phyloP scores from a whole-genome alignment of 2,797 vertebrate species.

The Siniperca undulata region DNA sequence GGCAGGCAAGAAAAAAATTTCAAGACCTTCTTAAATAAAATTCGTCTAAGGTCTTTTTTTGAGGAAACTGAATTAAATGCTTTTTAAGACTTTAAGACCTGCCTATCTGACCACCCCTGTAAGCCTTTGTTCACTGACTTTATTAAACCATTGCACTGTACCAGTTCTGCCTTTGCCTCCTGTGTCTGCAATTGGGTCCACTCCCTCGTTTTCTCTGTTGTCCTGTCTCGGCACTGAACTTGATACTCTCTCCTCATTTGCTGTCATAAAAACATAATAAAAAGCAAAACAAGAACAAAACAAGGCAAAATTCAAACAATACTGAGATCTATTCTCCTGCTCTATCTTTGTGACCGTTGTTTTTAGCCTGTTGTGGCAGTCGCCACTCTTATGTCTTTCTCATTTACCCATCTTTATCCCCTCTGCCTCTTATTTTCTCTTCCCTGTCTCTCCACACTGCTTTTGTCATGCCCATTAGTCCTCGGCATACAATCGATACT shows the following conservation, averaged over 20 bases:
- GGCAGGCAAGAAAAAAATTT: no score
- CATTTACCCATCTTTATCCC: slow-evolving; percentile 26
- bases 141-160: no score
- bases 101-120: no score
- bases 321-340: neutral
- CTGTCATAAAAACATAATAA: neutral
- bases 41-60: no score
- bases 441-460: slow-evolving; percentile 43
- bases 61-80: no score
- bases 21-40: no score
- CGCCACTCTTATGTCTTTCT: slow-evolving; percentile 16
- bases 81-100: no score
- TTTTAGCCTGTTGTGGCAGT: slow-evolving; percentile 12
- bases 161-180: no score
- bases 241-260: neutral
- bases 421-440: slow-evolving; percentile 24
- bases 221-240: no score
- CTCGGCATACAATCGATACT: slow-evolving; percentile 68
- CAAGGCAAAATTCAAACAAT: neutral
- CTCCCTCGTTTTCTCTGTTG: no score
- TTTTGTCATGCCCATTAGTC: slow-evolving; percentile 71
- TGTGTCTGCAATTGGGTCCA: no score
- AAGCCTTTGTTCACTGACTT: no score
- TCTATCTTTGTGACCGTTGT: slow-evolving; percentile 21
- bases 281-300: neutral